phyloP scores from a whole-genome alignment of 1,140 invertebrate genomes.

The fruit fly (Drosophila melanogaster) region Release_6_plus_ISO1_MT NT_033779.5:17643501-17644000 shows the following conservation, averaged over 20 bases:
- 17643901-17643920: conserved; percentile 39
- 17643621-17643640: conserved; percentile 31
- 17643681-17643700: conserved; percentile 27
- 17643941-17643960: conserved; percentile 9
- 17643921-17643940: conserved; percentile 45
- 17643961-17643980: conserved; percentile 39
- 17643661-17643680: conserved; percentile 67
- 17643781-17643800: conserved; percentile 44
- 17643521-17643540: conserved; percentile 30
- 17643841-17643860: conserved; percentile 14
- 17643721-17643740: conserved; percentile 12
- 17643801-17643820: conserved; percentile 52
- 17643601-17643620: conserved; percentile 19
- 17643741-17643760: conserved; percentile 24
- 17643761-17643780: conserved; percentile 69
- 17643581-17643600: conserved; percentile 40
- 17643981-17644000: conserved; percentile 79
- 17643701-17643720: conserved; percentile 42
- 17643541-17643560: conserved; percentile 11
- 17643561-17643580: conserved; percentile 15
- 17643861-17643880: conserved; percentile 60
- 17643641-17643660: conserved; percentile 77
- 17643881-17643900: conserved; percentile 40
- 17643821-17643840: conserved; percentile 64
- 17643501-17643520: conserved; percentile 35